Conservation (phyloP, 2,888 invertebrate genomes). For the Cryptocheilus praepositus region DNA sequence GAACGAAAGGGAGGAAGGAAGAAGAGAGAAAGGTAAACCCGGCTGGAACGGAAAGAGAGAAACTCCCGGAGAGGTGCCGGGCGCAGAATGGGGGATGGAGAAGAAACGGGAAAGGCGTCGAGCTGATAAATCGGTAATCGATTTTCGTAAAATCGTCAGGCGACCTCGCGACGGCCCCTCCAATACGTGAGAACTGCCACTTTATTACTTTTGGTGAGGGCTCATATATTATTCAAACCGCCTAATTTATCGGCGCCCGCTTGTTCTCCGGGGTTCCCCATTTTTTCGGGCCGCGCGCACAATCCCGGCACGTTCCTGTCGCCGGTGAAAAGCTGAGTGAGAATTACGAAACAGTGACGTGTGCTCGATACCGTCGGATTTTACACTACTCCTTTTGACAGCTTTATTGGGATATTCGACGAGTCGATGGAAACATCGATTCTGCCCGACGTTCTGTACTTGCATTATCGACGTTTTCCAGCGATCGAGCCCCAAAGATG, state of each 20-base stretch:
- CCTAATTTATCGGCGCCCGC: slow-evolving; percentile 43
- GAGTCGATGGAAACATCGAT: too few species aligned
- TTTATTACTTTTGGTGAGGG: slow-evolving; percentile 49
- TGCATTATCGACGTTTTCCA: too few species aligned
- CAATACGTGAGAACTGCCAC: slow-evolving; percentile 40
- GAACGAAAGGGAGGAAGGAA: background rate
- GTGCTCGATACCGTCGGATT: background rate
- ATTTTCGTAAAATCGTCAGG: slow-evolving; percentile 47
- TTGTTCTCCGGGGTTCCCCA: background rate
- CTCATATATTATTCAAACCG: slow-evolving; percentile 49
- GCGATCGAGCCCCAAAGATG: too few species aligned
- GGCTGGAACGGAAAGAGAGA: slow-evolving; percentile 6
- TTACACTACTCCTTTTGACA: too few species aligned
- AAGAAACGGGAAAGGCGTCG: slow-evolving; percentile 15
- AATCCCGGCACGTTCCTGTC: too few species aligned
- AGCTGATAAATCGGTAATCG: slow-evolving; percentile 52
- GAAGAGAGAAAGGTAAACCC: background rate
- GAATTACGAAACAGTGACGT: slow-evolving; percentile 23
- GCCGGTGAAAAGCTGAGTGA: background rate
- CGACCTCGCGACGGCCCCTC: slow-evolving; percentile 26
- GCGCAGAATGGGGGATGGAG: background rate
- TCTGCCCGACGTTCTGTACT: too few species aligned
- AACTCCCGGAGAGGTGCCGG: background rate
- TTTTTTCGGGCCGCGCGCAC: too few species aligned
- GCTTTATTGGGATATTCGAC: too few species aligned